Conservation (phyloP, 2,888 invertebrate genomes). For the Apotomis betuletana region DNA sequence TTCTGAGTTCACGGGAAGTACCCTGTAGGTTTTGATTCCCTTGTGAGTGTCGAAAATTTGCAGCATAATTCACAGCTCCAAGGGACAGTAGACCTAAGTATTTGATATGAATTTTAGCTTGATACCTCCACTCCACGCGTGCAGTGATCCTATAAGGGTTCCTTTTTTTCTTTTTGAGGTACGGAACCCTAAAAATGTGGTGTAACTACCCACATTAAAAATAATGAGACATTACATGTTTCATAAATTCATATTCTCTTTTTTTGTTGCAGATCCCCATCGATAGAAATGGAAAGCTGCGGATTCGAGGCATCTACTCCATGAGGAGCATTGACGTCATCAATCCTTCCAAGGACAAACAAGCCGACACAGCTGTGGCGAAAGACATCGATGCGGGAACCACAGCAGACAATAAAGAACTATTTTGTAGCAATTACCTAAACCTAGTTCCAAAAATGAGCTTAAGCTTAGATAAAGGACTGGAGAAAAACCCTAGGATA, state of each 20-base stretch:
- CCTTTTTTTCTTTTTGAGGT: no score
- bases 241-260: constrained; percentile 36
- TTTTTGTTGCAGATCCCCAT: constrained; percentile 74
- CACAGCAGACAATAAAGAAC: constrained; percentile 64
- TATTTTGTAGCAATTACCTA: constrained; percentile 67
- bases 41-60: no score
- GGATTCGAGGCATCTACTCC: constrained; percentile 68
- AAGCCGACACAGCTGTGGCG: constrained; percentile 50
- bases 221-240: no score
- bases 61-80: no score
- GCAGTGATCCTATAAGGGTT: no score
- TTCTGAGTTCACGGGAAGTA: no score
- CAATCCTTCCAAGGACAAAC: constrained; percentile 60
- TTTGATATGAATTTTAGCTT: no score
- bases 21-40: no score
- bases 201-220: no score
- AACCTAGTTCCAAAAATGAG: constrained; percentile 78
- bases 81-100: no score
- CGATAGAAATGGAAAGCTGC: constrained; percentile 75
- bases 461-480: constrained; percentile 68
- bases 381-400: constrained; percentile 57
- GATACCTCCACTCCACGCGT: no score
- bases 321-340: constrained; percentile 64
- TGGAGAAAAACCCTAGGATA: constrained; percentile 76
- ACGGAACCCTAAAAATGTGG: no score